Evolutionary conservation across 2,113 vertebrate species (phyloP).

Genomic region (Sphaerodactylus townsendi): DNA sequence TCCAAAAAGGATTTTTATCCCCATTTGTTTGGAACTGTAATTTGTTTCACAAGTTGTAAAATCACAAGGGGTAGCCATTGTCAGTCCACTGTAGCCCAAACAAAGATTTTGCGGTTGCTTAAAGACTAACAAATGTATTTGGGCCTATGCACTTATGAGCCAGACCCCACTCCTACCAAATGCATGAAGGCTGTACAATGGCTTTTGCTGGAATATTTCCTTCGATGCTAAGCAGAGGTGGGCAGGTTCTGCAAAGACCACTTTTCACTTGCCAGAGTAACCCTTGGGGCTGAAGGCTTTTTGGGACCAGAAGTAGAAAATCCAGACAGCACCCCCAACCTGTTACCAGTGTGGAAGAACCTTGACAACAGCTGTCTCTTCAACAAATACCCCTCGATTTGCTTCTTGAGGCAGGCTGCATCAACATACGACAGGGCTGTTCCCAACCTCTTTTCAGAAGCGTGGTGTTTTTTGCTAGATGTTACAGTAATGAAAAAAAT

Average conservation of each 20-base stretch:
- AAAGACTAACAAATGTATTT: no score
- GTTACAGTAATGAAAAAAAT: background rate
- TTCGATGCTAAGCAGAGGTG: background rate
- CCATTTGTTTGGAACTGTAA: slow-evolving; percentile 11
- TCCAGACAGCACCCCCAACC: no score
- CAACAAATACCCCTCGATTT: background rate
- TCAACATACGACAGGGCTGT: background rate
- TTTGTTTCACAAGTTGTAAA: background rate
- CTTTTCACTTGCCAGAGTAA: background rate
- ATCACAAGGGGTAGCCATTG: no score
- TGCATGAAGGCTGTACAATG: background rate
- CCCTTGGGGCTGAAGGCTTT: background rate
- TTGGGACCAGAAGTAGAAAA: background rate
- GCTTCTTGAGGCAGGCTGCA: background rate
- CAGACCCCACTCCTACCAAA: no score
- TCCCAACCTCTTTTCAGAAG: background rate
- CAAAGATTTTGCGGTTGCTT: no score
- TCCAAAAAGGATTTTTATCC: background rate
- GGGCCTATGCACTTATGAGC: no score
- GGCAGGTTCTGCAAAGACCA: background rate
- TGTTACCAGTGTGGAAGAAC: no score
- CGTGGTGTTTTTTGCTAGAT: no score
- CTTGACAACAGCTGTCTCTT: background rate
- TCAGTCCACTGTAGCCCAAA: no score
- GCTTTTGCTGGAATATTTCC: background rate